phyloP scores from a whole-genome alignment of 2,113 vertebrate genomes.

The Euleptes europaea region DNA sequence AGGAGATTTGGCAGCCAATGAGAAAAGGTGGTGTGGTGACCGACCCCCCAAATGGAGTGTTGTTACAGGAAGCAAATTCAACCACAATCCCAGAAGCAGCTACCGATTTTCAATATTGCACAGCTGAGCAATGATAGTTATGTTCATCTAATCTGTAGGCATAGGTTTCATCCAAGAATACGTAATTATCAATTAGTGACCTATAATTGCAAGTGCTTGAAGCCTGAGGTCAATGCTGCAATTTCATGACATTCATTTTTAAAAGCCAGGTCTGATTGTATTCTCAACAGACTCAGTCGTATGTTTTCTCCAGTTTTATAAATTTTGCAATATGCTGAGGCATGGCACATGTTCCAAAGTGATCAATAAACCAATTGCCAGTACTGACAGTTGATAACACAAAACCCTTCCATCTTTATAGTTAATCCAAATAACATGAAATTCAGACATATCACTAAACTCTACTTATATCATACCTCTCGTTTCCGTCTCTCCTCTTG shows the following conservation, averaged over 20 bases:
- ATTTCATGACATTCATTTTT: constrained; percentile 30
- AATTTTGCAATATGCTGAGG: background rate
- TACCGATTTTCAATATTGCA: background rate
- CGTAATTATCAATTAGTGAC: constrained; percentile 36
- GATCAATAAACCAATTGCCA: background rate
- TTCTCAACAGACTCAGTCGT: constrained; percentile 16
- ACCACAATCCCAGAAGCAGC: background rate
- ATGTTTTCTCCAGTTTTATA: background rate
- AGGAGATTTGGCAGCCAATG: background rate
- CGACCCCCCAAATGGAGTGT: background rate
- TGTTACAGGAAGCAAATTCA: background rate
- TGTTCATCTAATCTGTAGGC: background rate
- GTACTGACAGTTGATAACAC: too few species aligned
- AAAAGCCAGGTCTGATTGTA: constrained; percentile 39
- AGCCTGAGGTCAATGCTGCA: constrained; percentile 41
- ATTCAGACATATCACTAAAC: background rate
- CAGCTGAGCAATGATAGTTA: background rate
- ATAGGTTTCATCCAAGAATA: constrained; percentile 32
- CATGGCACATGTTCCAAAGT: background rate
- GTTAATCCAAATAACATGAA: background rate
- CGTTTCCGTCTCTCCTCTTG: constrained; percentile 96
- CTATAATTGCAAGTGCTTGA: constrained; percentile 26
- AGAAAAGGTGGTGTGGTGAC: background rate
- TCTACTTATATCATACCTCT: constrained; percentile 82
- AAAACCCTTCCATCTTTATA: background rate